Conservation (phyloP, 2,888 invertebrate genomes). For the Allygus modestus region DNA sequence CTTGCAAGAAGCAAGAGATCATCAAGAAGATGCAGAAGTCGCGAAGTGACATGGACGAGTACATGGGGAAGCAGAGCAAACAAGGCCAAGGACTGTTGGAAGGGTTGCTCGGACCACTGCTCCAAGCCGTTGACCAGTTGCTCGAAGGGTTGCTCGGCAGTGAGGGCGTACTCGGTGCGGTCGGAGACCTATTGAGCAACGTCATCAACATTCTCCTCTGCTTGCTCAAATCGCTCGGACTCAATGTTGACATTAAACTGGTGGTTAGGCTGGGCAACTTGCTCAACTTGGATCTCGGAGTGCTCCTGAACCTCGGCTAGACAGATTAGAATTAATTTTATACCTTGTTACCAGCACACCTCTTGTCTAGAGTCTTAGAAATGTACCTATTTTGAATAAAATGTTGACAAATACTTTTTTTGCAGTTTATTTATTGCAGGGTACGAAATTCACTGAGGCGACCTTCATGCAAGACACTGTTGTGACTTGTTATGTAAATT, state of each 20-base stretch:
- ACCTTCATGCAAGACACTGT: too few species aligned
- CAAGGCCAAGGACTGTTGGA: conserved; percentile 5
- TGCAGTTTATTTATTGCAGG: conserved; percentile 23
- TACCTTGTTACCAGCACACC: not conserved
- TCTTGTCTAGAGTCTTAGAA: not conserved
- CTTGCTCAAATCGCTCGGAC: conserved; percentile 22
- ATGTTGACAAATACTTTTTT: not conserved
- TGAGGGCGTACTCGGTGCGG: conserved; percentile 10
- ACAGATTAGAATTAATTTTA: conserved; percentile 14
- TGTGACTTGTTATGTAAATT: too few species aligned
- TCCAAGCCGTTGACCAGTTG: not conserved
- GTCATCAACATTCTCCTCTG: conserved; percentile 41
- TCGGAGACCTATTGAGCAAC: conserved; percentile 7
- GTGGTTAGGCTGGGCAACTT: conserved; percentile 31
- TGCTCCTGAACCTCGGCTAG: conserved; percentile 35
- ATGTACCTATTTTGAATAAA: conserved; percentile 1
- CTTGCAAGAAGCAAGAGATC: conserved; percentile 32
- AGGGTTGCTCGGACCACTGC: conserved; percentile 7
- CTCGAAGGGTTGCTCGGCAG: conserved; percentile 8
- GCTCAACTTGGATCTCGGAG: conserved; percentile 23
- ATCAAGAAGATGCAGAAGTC: conserved; percentile 14
- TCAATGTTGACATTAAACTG: conserved; percentile 15
- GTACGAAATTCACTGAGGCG: not conserved
- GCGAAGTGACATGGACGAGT: not conserved
- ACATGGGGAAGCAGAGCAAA: conserved; percentile 3